phyloP scores from a whole-genome alignment of 2,888 invertebrate species.

The Eristalinus sepulchralis region DNA sequence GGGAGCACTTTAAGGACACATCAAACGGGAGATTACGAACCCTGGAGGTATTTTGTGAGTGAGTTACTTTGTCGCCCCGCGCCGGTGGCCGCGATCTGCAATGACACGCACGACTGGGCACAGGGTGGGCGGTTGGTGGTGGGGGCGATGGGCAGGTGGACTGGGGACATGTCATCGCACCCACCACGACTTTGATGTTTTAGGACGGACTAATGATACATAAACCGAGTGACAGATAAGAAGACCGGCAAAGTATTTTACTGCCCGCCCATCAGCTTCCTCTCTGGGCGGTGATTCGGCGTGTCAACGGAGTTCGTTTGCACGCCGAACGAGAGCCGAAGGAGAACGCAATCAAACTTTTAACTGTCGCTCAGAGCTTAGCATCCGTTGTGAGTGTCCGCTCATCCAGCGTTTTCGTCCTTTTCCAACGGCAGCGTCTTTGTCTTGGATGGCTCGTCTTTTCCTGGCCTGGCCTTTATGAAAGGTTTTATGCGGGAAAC shows the following conservation, averaged over 20 bases:
- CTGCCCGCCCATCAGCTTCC: slow-evolving; percentile 20
- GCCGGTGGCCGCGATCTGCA: not conserved
- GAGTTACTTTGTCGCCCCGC: not conserved
- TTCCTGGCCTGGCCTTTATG: not conserved
- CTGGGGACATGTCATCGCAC: not conserved
- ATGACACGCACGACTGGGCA: not conserved
- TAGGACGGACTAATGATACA: slow-evolving; percentile 68
- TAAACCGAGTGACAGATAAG: slow-evolving; percentile 65
- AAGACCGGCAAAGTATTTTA: slow-evolving; percentile 39
- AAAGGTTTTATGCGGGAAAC: slow-evolving; percentile 53
- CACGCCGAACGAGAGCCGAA: not conserved
- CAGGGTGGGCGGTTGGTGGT: not conserved
- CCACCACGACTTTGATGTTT: slow-evolving; percentile 48
- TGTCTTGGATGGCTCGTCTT: not conserved
- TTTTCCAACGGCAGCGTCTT: not conserved
- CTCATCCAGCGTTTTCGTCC: not conserved
- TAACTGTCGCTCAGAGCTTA: slow-evolving; percentile 45
- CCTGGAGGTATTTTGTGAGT: not conserved
- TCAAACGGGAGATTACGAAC: not conserved
- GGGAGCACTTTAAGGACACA: not conserved
- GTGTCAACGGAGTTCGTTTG: not conserved
- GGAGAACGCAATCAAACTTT: slow-evolving; percentile 47
- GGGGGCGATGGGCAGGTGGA: not conserved
- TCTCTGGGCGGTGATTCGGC: not conserved
- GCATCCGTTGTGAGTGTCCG: slow-evolving; percentile 18